phyloP scores from a whole-genome alignment of 2,888 invertebrate species.

The Nephrotoma flavescens region DNA sequence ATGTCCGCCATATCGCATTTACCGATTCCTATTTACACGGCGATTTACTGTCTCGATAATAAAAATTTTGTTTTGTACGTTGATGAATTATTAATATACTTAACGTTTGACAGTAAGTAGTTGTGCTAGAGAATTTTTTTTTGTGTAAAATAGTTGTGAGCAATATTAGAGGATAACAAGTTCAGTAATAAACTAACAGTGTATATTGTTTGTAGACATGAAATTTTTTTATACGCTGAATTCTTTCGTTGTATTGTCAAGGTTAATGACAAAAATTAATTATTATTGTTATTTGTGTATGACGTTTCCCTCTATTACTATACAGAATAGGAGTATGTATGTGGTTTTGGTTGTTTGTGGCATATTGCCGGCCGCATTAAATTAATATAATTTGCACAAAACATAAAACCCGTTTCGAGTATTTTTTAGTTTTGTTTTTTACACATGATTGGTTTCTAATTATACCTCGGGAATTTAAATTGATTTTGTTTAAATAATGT shows the following conservation, averaged over 20 bases:
- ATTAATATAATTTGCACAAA: not conserved
- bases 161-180: not conserved
- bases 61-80: not conserved
- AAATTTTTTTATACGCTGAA: not conserved
- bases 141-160: not conserved
- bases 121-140: not conserved
- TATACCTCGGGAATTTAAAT: not conserved
- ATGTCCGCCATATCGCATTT: not conserved
- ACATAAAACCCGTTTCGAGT: not conserved
- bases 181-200: not conserved
- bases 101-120: not conserved
- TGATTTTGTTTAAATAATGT: not conserved
- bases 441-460: not conserved
- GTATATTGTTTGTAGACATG: not conserved
- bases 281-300: not conserved
- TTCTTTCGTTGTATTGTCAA: not conserved
- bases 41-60: not conserved
- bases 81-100: not conserved
- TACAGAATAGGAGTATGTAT: not conserved
- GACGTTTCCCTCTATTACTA: not conserved
- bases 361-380: not conserved
- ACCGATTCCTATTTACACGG: not conserved
- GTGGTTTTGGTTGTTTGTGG: not conserved
- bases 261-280: not conserved
- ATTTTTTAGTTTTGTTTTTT: not conserved